These are phyloP conservation scores for Apotomis capreana DNA, from an alignment of 2,888 invertebrate genomes.

Conservation along the genomic window DNA sequence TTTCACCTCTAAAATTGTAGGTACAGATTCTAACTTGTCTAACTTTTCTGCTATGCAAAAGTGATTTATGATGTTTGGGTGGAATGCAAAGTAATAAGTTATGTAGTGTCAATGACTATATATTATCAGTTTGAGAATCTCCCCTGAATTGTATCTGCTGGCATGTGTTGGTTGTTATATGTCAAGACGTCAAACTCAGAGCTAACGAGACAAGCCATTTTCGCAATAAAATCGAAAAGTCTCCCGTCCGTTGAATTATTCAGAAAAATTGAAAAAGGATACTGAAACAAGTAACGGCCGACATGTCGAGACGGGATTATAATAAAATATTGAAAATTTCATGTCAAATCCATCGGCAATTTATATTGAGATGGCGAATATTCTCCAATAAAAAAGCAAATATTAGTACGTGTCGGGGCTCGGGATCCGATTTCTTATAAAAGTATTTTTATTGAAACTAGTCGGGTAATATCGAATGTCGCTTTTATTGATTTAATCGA, in stretches of 20 bases:
- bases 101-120: constrained; percentile 17
- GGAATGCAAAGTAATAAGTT: background rate
- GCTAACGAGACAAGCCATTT: constrained; percentile 67
- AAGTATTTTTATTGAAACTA: constrained; percentile 42
- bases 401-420: constrained; percentile 41
- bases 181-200: constrained; percentile 49
- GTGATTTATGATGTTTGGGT: background rate
- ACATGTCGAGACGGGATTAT: constrained; percentile 74
- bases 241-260: constrained; percentile 71
- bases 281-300: constrained; percentile 66
- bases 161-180: background rate
- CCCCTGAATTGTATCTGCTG: background rate
- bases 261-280: constrained; percentile 73
- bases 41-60: background rate
- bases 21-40: background rate
- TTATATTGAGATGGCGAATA: constrained; percentile 40
- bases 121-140: constrained; percentile 8
- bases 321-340: constrained; percentile 69
- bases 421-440: constrained; percentile 37
- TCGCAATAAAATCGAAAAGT: constrained; percentile 64
- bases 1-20: background rate
- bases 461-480: constrained; percentile 33
- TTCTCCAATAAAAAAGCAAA: constrained; percentile 41
- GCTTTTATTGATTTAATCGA: constrained; percentile 39
- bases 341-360: constrained; percentile 45